Evolutionary conservation across 2,888 invertebrate genomes (phyloP), one percentile per base, ranked within the genome.

Genomic region (Acholoe squamosa): DNA sequence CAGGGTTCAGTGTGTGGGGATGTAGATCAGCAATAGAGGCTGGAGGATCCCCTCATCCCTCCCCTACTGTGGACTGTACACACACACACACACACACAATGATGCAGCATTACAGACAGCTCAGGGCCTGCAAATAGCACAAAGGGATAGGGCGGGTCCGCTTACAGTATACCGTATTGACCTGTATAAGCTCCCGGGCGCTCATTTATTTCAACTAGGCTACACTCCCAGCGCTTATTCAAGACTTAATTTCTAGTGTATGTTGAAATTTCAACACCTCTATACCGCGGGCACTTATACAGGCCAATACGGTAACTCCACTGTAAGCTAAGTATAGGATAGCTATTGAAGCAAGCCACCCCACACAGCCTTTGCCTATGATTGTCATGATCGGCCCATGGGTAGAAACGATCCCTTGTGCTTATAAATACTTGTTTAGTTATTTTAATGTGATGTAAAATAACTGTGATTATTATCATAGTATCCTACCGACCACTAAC

Each of bases 341-440:
- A 43, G 43, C n/a, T 61, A 61, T 61, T 61, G 61, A 12, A 61
- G 22, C 22, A 19, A 14, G 61, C 19, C 61, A 14, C 22, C 61
- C 61, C 61, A n/a, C 12, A 3, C 7, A 61, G 61, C 22, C 22
- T 19, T 61, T 61, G n/a, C 61, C 5, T 61, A 61, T 61, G 61
- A 61, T 61, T 61, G 61, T 61, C 31, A 71, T 71, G 28, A 71
- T 71, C 7, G 28, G 14, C 71, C 71, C 25, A 28, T 28, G 25
- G 71, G 71, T 28, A 28, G 71, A 71, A 61, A 28, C 14, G 71
- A 71, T 71, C 71, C 25, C 19, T 22, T 71, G n/a, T 71, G 31
- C 31, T 71, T 28, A n/a, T 71, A 71, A 71, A 71, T 71, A 28
- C 12, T 71, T n/a, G n/a, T n/a, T n/a, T n/a, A n/a, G n/a, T n/a